phyloP scores from a whole-genome alignment of 2,888 invertebrate genomes.

The Scaptomyza parva region DNA sequence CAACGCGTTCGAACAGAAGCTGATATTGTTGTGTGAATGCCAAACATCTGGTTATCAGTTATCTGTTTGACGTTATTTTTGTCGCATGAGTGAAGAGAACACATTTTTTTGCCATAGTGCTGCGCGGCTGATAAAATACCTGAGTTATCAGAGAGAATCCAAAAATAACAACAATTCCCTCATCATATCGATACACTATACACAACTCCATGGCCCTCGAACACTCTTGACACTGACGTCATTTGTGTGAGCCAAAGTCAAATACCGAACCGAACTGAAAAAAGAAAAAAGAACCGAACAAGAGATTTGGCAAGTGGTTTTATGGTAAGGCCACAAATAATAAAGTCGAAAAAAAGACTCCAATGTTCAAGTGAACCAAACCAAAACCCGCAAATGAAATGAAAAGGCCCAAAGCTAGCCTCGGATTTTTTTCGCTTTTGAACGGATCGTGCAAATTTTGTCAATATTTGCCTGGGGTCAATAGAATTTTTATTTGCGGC shows the following conservation, averaged over 20 bases:
- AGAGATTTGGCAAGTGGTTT: conserved; percentile 12
- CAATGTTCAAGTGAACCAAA: neutral
- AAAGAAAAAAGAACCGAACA: too few species aligned
- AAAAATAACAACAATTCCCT: conserved; percentile 30
- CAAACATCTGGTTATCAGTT: conserved; percentile 58
- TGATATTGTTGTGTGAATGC: conserved; percentile 47
- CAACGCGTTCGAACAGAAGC: conserved; percentile 45
- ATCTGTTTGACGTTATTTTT: conserved; percentile 47
- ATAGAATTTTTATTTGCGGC: conserved; percentile 73
- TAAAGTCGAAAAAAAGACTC: conserved; percentile 10
- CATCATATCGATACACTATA: conserved; percentile 54
- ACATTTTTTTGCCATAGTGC: conserved; percentile 33
- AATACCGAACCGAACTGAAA: too few species aligned
- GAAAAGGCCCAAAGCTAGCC: conserved; percentile 31
- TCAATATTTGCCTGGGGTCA: conserved; percentile 74
- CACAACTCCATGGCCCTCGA: conserved; percentile 9
- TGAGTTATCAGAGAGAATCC: conserved; percentile 59
- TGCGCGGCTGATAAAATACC: conserved; percentile 80
- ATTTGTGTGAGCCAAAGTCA: conserved; percentile 56
- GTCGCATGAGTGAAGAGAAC: conserved; percentile 33
- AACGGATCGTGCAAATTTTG: conserved; percentile 61
- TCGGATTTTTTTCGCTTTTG: conserved; percentile 2
- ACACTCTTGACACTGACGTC: conserved; percentile 43
- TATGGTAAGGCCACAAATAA: conserved; percentile 1
- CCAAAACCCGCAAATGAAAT: neutral